Conservation (phyloP, 30 jellyfish, hydroid and myxozoan species). For the Turritopsis rubra region DNA sequence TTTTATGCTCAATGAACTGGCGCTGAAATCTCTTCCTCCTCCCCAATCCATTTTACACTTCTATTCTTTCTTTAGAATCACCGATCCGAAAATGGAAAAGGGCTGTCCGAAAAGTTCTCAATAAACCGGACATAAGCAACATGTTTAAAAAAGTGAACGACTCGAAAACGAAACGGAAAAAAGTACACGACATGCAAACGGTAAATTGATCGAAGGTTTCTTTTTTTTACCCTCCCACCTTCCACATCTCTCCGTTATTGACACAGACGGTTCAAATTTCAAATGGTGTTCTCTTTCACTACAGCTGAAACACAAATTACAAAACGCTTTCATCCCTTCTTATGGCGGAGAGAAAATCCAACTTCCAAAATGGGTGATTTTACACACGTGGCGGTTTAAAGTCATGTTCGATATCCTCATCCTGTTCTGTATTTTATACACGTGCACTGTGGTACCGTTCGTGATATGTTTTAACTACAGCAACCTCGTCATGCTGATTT, state of each 20-base stretch:
- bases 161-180: background rate
- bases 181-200: background rate
- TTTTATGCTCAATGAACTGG: background rate
- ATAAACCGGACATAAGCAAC: background rate
- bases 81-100: conserved; percentile 23
- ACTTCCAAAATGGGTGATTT: conserved; percentile 46
- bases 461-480: conserved; percentile 48
- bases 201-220: background rate
- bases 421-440: conserved; percentile 47
- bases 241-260: too few relatives aligned
- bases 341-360: conserved; percentile 58
- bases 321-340: conserved; percentile 32
- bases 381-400: conserved; percentile 53
- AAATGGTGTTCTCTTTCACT: background rate
- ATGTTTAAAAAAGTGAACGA: background rate
- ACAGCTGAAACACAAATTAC: background rate
- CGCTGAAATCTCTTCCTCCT: background rate
- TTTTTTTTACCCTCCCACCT: background rate
- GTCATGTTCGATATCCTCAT: conserved; percentile 70
- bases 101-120: background rate
- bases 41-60: background rate
- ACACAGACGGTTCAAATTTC: too few relatives aligned
- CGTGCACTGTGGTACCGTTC: conserved; percentile 81
- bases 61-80: conserved; percentile 4
- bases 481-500: conserved; percentile 20